Evolutionary conservation across 1,140 invertebrate genomes (phyloP).

Genomic region (Diorhabda carinulata): DNA sequence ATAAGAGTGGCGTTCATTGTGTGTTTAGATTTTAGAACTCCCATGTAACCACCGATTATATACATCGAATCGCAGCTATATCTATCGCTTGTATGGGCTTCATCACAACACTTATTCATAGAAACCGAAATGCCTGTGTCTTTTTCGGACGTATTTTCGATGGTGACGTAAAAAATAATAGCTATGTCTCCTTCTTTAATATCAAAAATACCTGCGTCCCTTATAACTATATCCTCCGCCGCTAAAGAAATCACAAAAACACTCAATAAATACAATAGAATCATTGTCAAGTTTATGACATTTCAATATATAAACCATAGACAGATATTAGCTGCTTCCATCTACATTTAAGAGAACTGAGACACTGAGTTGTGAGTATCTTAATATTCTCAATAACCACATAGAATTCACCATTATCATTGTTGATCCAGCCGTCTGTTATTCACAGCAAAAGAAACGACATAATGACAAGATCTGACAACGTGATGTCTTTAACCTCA

Average conservation of each 20-base stretch:
- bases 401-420: too few species aligned
- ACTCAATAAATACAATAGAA: too few species aligned
- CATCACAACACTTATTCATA: constrained; percentile 28
- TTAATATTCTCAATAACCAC: too few species aligned
- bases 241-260: background rate
- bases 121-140: constrained; percentile 25
- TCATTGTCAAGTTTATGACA: too few species aligned
- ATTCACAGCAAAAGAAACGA: too few species aligned
- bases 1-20: constrained; percentile 28
- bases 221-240: background rate
- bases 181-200: constrained; percentile 26
- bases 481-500: too few species aligned
- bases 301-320: too few species aligned
- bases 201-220: constrained; percentile 18
- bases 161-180: constrained; percentile 25
- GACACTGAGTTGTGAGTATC: too few species aligned
- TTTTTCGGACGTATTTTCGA: constrained; percentile 25
- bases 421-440: too few species aligned
- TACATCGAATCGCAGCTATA: constrained; percentile 25
- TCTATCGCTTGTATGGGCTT: constrained; percentile 9
- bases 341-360: too few species aligned
- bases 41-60: constrained; percentile 29
- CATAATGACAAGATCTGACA: too few species aligned
- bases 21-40: constrained; percentile 18
- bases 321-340: too few species aligned